These are phyloP conservation scores for Argopecten irradians DNA, from an alignment of 1,140 invertebrate species.

Conservation along the genomic window DNA sequence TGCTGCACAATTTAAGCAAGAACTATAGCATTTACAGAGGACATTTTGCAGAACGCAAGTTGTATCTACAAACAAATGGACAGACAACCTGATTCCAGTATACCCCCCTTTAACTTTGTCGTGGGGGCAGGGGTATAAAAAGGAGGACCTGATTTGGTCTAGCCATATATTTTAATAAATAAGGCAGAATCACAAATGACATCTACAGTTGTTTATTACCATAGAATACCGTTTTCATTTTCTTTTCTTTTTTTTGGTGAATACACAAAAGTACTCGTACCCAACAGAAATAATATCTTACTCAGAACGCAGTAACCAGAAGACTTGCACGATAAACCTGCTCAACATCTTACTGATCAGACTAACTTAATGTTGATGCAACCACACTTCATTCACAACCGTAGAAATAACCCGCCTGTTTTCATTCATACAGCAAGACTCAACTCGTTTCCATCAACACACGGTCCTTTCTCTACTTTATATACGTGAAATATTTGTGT, in stretches of 20 bases:
- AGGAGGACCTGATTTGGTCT: too few relatives aligned
- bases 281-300: background rate
- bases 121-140: too few relatives aligned
- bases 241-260: background rate
- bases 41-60: too few relatives aligned
- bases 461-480: background rate
- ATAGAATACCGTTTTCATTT: background rate
- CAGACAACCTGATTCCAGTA: too few relatives aligned
- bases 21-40: too few relatives aligned
- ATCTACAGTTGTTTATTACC: slow-evolving; percentile 7
- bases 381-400: background rate
- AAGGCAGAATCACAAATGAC: background rate
- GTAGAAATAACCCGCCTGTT: background rate
- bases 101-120: too few relatives aligned
- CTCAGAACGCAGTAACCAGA: background rate
- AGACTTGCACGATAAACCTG: background rate
- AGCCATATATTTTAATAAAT: background rate
- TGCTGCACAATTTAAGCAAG: too few relatives aligned
- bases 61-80: too few relatives aligned
- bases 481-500: background rate
- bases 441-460: background rate
- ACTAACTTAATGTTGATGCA: background rate
- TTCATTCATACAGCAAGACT: background rate
- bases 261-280: background rate
- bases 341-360: background rate